Percentiles rank a stretch among this genome's conserved stretches.
Evolutionary conservation across 2,888 invertebrate genomes (phyloP).

Genomic region (Nemotelus pantherinus): DNA sequence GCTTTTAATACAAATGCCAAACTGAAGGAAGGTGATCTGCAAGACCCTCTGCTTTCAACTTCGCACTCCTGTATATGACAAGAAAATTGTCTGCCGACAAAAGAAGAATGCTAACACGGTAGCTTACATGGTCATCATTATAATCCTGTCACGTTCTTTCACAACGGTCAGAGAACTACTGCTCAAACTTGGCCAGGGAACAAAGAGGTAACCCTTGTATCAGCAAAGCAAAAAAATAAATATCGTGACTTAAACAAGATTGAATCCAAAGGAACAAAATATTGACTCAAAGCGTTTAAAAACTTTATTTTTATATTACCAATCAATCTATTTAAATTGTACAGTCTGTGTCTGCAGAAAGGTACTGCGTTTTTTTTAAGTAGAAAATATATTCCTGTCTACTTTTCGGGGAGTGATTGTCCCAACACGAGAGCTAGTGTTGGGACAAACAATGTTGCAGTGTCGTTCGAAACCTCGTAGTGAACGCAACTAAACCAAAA

Average conservation of each 20-base stretch:
- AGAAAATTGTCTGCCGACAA: background rate
- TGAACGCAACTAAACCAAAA: too few species aligned
- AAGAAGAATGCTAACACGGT: background rate
- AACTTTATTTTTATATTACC: too few species aligned
- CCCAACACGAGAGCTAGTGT: too few species aligned
- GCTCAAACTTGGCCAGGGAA: background rate
- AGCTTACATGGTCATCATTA: background rate
- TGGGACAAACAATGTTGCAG: too few species aligned
- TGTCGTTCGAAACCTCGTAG: too few species aligned
- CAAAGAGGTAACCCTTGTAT: background rate
- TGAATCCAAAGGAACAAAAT: too few species aligned
- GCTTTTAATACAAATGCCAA: background rate
- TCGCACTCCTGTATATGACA: background rate
- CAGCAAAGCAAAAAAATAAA: background rate
- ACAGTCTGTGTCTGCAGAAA: too few species aligned
- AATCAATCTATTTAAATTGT: too few species aligned
- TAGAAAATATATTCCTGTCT: too few species aligned
- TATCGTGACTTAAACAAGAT: background rate
- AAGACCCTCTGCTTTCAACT: background rate
- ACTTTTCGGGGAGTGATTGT: too few species aligned
- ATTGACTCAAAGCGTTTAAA: too few species aligned
- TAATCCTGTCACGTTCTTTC: background rate
- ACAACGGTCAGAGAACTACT: background rate
- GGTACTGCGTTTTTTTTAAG: too few species aligned
- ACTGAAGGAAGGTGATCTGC: background rate